A percentile compares a stretch with the other conserved stretches of the same genome.
phyloP scores from a whole-genome alignment of 1,140 invertebrate species.

The Archivesica marissinica region DNA sequence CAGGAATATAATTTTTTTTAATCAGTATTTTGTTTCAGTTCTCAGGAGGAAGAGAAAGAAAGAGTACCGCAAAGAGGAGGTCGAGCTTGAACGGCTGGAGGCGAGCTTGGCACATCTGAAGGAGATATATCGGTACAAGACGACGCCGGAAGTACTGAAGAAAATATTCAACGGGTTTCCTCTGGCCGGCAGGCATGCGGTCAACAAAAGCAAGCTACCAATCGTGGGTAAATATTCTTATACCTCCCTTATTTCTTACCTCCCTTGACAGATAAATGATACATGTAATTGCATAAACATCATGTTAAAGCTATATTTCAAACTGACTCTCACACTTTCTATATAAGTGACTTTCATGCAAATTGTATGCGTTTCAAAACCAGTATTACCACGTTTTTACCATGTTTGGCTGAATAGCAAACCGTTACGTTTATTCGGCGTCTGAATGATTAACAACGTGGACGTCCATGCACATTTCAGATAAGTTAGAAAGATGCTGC shows the following conservation, averaged over 20 bases:
- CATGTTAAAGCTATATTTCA: no score
- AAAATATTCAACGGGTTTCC: constrained; percentile 78
- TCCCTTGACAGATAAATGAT: no score
- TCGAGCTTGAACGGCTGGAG: constrained; percentile 69
- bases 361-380: neutral
- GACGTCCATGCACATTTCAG: constrained; percentile 63
- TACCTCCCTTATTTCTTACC: no score
- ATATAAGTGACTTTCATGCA: neutral
- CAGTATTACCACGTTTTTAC: neutral
- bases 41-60: constrained; percentile 37
- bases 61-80: constrained; percentile 64
- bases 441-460: neutral
- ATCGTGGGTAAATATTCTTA: constrained; percentile 36
- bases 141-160: constrained; percentile 69
- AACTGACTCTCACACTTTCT: no score
- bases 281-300: no score
- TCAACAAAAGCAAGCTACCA: constrained; percentile 51
- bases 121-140: constrained; percentile 73
- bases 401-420: neutral
- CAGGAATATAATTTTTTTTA: no score
- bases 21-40: constrained; percentile 23
- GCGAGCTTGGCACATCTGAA: constrained; percentile 67
- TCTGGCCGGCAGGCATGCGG: constrained; percentile 59
- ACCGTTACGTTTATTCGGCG: neutral
- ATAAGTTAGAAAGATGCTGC: constrained; percentile 72